These are phyloP conservation scores for Hippasteria phrygiana DNA, from an alignment of 53 echinoderm and acorn worm genomes.

Conservation along the genomic window DNA sequence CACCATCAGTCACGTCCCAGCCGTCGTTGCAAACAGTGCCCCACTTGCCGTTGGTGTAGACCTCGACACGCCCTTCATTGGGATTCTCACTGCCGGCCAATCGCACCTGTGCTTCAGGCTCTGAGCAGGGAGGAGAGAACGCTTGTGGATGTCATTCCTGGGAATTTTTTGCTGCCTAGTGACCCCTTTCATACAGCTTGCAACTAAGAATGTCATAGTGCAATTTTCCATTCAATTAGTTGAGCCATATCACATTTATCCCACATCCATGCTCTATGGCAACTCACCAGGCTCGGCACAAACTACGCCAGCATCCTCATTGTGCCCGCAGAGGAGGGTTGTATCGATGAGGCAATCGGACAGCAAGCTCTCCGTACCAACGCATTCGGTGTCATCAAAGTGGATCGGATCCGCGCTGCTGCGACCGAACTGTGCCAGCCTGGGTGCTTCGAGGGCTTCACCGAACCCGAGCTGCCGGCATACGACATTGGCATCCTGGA, in stretches of 20 bases:
- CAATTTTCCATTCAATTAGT: no score
- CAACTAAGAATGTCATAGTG: no score
- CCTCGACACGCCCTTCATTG: constrained; percentile 51
- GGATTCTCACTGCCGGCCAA: constrained; percentile 9
- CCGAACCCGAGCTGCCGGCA: constrained; percentile 40
- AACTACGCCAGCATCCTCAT: constrained; percentile 38
- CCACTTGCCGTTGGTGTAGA: constrained; percentile 42
- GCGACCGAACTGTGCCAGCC: not conserved
- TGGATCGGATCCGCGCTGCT: constrained; percentile 33
- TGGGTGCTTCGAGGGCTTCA: not conserved
- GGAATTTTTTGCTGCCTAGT: no score
- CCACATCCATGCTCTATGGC: no score
- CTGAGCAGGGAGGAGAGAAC: not conserved
- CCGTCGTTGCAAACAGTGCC: constrained; percentile 57
- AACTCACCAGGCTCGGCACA: not conserved
- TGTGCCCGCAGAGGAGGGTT: not conserved
- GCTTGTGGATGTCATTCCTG: not conserved
- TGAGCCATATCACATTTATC: no score
- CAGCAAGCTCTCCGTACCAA: constrained; percentile 26
- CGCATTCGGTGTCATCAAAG: constrained; percentile 42
- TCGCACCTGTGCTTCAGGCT: not conserved
- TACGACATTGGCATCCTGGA: constrained; percentile 35
- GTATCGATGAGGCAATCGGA: constrained; percentile 39
- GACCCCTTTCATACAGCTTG: no score
- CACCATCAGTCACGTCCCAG: constrained; percentile 38